A percentile compares a stretch with the other conserved stretches of the same genome.
phyloP scores from a whole-genome alignment of 92 coral and sea anemone species.

The Pocillopora meandrina region DNA sequence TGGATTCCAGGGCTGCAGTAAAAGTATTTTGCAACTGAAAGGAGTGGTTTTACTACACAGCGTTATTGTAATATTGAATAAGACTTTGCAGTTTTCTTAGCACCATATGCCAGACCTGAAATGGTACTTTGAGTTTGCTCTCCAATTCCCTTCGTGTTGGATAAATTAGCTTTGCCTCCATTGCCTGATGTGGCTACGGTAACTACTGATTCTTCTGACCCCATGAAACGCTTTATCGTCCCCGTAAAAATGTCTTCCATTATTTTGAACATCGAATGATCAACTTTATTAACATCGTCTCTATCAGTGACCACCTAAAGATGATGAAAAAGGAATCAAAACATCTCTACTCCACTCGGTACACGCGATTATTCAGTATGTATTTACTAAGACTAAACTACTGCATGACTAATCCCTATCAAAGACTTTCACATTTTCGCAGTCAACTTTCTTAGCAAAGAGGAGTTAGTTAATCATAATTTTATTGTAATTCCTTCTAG shows the following conservation, averaged over 20 bases:
- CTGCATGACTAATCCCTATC: no score
- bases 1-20: no score
- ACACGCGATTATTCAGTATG: no score
- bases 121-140: not conserved
- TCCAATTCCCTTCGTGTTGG: not conserved
- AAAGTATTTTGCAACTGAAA: no score
- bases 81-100: not conserved
- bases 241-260: conserved; percentile 38
- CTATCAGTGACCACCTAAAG: conserved; percentile 31
- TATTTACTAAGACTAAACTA: no score
- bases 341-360: no score
- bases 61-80: not conserved
- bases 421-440: no score
- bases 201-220: not conserved
- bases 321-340: not conserved
- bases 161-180: not conserved
- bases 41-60: no score
- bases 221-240: conserved; percentile 35
- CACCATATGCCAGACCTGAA: not conserved
- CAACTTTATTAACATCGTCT: conserved; percentile 29
- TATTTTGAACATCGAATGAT: conserved; percentile 32
- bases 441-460: no score
- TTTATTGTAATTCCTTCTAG: no score
- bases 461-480: no score
- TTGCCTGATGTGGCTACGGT: not conserved